Conservation (phyloP, 2,797 vertebrate genomes). For the Danio aesculapii region DNA sequence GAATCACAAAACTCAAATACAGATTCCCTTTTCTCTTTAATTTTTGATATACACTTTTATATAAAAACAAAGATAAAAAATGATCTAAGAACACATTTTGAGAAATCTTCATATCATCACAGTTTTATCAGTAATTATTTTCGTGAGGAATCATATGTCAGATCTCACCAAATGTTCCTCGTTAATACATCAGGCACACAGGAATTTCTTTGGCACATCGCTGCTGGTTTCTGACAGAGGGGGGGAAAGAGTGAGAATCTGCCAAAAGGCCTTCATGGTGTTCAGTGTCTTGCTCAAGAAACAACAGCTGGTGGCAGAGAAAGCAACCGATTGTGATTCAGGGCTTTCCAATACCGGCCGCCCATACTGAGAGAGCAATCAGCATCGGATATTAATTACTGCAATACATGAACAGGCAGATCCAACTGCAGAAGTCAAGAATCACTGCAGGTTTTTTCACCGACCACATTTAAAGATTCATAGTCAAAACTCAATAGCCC, state of each 20-base stretch:
- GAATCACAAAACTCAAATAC: not conserved
- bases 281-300: constrained; percentile 19
- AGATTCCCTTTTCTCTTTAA: not conserved
- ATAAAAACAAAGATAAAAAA: not conserved
- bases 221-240: constrained; percentile 12
- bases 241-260: not conserved
- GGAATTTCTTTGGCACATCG: constrained; percentile 37
- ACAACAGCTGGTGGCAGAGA: constrained; percentile 17
- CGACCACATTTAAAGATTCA: not conserved
- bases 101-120: constrained; percentile 36
- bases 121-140: constrained; percentile 22
- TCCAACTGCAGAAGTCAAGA: constrained; percentile 23
- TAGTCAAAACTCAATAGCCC: not conserved
- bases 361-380: constrained; percentile 10
- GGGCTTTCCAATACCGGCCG: not conserved
- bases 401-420: not conserved
- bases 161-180: constrained; percentile 3
- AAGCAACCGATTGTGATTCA: constrained; percentile 16
- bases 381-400: constrained; percentile 25
- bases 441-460: not conserved
- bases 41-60: constrained; percentile 8
- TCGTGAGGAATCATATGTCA: constrained; percentile 5
- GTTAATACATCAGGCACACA: not conserved
- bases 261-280: constrained; percentile 15
- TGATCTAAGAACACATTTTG: constrained; percentile 22